phyloP scores from a whole-genome alignment of 2,797 vertebrate species.

The Potorous gilbertii region DNA sequence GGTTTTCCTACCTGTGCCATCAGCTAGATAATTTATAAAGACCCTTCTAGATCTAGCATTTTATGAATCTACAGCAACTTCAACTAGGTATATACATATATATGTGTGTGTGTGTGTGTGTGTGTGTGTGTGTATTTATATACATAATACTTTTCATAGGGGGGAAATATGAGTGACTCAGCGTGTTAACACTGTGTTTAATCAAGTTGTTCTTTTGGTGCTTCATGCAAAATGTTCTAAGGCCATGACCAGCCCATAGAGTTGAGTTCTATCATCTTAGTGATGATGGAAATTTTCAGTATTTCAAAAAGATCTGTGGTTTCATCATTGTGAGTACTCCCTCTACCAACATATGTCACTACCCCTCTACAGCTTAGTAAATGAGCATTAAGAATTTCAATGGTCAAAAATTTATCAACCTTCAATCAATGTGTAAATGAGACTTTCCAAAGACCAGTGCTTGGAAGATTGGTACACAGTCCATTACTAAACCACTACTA shows the following conservation, averaged over 20 bases:
- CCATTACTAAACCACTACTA: background rate
- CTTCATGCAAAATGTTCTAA: background rate
- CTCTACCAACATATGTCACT: background rate
- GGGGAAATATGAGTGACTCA: background rate
- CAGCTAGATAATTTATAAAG: background rate
- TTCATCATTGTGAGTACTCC: background rate
- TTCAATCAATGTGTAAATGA: background rate
- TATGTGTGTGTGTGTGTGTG: no score
- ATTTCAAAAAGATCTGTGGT: background rate
- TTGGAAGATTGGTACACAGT: background rate
- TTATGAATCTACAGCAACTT: background rate
- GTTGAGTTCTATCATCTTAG: background rate
- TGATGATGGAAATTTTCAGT: background rate
- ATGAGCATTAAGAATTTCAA: background rate
- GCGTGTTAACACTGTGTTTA: background rate
- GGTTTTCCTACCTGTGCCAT: background rate
- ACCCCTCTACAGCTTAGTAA: background rate
- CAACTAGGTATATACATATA: background rate
- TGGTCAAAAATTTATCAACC: background rate
- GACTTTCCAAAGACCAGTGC: background rate
- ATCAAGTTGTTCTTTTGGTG: no score
- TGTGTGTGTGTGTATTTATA: no score
- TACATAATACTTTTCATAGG: background rate
- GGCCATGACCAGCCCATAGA: background rate
- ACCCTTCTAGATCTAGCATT: background rate